Evolutionary conservation across 2,888 invertebrate species (phyloP).

Genomic region (Galeruca laticollis): DNA sequence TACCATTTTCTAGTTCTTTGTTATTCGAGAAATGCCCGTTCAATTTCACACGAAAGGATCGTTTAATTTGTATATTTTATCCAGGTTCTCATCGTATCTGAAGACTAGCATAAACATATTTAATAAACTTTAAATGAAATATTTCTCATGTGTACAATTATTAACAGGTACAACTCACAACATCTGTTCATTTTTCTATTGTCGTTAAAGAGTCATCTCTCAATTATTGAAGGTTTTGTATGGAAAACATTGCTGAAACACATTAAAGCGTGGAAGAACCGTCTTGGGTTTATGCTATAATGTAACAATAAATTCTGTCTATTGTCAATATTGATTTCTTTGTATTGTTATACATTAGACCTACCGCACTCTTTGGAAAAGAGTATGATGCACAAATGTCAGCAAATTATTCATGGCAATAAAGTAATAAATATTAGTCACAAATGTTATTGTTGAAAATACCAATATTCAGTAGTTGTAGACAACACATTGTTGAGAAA

Average conservation of each 20-base stretch:
- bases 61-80: too few relatives aligned
- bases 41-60: too few relatives aligned
- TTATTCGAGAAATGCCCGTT: too few relatives aligned
- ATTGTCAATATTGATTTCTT: conserved; percentile 15
- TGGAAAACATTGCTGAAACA: conserved; percentile 5
- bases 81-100: too few relatives aligned
- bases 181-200: neutral
- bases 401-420: conserved; percentile 4
- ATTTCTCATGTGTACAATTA: neutral
- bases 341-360: conserved; percentile 8
- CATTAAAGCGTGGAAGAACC: conserved; percentile 8
- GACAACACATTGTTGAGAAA: conserved; percentile 8
- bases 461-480: conserved; percentile 6
- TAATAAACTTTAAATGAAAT: neutral
- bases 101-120: too few relatives aligned
- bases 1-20: too few relatives aligned
- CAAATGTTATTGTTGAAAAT: conserved; percentile 6
- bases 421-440: conserved; percentile 19
- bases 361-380: conserved; percentile 13
- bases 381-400: neutral
- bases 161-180: neutral
- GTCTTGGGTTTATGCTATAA: conserved; percentile 9
- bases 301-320: conserved; percentile 2
- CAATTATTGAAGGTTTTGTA: conserved; percentile 13
- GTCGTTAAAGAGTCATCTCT: neutral